Base-by-base conservation (phyloP, 2,113 vertebrate species). In the Hippocampus zosterae region DNA sequence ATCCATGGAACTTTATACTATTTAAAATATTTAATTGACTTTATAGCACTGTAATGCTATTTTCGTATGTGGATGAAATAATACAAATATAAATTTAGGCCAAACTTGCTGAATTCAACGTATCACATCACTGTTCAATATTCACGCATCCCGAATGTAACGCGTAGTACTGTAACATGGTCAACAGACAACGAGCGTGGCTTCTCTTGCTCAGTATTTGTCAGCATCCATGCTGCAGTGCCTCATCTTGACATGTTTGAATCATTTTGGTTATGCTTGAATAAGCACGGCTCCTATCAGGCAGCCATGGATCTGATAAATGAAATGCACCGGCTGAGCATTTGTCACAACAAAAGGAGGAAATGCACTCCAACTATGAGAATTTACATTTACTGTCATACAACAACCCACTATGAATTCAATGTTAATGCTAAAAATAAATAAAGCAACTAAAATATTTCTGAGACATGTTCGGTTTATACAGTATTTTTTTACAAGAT, bases 231-330 rank as follows among this genome's bases (percentile, higher is more conserved):
- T 77, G 85, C 85, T 77, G 85, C 83, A 82, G 81, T 81, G 76
- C 80, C 77, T 80, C 70, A 29, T 70, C 16, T 74, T 80, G 88
- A 88, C 78, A 81, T 84, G 80, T 90, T 84, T 88, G 80, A 87
- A 85, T 85, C 87, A 88, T 82, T 71, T 81, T 27, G 74, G 75
- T 72, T 80, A 73, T 75, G 83, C 84, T 84, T 81, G 73, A 84
- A 76, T 84, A 82, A 89, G 74, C 84, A 77, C 68, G 67, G 71
- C 78, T 80, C 21, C 74, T 74, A 81, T 87, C 80, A 74, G 59
- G 67, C 69, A 70, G 25, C 64, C 70, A 65, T 81, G 74, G 68
- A 86, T 82, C 70, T 84, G 78, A 89, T 85, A 70, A 81, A 88
- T 92, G 65, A 78, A 74, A 86, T 85, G 72, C 74, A 68, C 60